These are phyloP conservation scores for Eristalis arbustorum DNA, from an alignment of 2,888 invertebrate genomes.

Conservation along the genomic window DNA sequence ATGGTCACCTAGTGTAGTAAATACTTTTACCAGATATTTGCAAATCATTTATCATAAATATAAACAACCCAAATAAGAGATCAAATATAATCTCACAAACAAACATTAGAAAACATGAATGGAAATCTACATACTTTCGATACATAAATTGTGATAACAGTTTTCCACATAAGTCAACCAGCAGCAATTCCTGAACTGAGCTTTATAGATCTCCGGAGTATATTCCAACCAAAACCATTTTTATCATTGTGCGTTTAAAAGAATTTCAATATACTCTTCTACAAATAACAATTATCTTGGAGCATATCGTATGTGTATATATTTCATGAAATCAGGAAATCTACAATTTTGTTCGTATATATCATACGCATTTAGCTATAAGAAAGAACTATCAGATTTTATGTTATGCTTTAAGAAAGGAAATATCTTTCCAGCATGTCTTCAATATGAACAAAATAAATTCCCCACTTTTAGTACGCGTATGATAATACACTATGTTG, in stretches of 20 bases:
- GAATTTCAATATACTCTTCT: too few species aligned
- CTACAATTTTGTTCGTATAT: too few species aligned
- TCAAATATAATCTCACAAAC: neutral
- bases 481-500: neutral
- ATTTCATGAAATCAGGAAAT: too few species aligned
- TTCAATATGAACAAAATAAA: neutral
- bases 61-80: neutral
- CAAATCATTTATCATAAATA: neutral
- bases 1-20: slow-evolving; percentile 80
- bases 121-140: neutral
- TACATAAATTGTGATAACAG: neutral
- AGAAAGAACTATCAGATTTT: too few species aligned
- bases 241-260: neutral
- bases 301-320: too few species aligned
- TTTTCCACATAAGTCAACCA: neutral
- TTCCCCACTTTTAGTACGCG: too few species aligned
- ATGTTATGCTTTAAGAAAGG: too few species aligned
- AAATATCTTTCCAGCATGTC: too few species aligned
- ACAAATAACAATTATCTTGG: too few species aligned
- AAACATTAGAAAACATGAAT: neutral
- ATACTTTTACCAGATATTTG: slow-evolving; percentile 31
- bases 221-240: neutral
- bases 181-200: neutral
- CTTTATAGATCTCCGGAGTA: neutral
- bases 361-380: too few species aligned